Evolutionary conservation across 2,113 vertebrate genomes (phyloP).

Genomic region (Thinocorus orbignyianus): DNA sequence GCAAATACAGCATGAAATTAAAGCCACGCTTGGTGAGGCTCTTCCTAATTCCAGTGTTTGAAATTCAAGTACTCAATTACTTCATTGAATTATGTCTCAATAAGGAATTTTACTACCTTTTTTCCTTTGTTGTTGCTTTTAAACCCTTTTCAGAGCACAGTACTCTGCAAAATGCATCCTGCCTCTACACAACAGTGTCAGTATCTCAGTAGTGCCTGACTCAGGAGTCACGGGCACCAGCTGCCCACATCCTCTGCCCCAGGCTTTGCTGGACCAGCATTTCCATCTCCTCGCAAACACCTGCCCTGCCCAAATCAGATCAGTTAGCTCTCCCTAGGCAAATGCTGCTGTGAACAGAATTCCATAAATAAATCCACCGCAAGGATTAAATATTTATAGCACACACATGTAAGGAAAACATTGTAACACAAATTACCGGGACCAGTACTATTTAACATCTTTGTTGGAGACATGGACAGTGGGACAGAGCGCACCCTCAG

Average conservation of each 20-base stretch:
- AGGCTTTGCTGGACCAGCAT: background rate
- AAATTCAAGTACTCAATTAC: background rate
- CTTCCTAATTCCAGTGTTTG: background rate
- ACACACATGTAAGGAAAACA: background rate
- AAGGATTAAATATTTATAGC: background rate
- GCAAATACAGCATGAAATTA: background rate
- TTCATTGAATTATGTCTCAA: background rate
- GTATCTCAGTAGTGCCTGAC: background rate
- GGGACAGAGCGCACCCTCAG: too few species aligned
- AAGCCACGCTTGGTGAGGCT: background rate
- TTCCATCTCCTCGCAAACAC: background rate
- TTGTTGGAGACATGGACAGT: too few species aligned
- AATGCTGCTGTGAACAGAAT: background rate
- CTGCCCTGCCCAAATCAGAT: background rate
- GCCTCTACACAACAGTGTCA: background rate
- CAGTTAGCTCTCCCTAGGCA: background rate
- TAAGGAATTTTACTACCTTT: background rate
- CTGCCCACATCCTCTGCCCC: background rate
- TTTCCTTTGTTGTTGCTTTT: background rate
- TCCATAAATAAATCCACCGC: background rate
- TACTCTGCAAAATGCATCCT: background rate
- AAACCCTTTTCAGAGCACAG: background rate
- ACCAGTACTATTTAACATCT: too few species aligned
- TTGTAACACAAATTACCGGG: fast-evolving
- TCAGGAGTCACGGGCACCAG: background rate